Conservation (phyloP, 2,113 vertebrate genomes). For the Sylvia atricapilla region DNA sequence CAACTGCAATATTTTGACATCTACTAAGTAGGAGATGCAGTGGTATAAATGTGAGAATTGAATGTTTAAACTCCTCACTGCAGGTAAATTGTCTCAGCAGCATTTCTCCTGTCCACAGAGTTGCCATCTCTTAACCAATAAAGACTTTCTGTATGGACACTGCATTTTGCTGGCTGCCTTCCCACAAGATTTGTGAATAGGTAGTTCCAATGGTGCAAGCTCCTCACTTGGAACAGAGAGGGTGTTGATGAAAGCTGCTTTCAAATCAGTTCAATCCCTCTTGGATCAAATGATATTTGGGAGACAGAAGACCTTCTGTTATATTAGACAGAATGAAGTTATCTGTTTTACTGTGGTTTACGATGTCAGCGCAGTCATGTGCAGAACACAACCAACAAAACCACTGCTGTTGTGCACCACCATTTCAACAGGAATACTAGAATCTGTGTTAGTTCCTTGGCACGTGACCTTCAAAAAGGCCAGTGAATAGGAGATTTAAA, state of each 20-base stretch:
- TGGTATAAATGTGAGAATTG: background rate
- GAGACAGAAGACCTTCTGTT: slow-evolving; percentile 22
- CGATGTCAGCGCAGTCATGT: background rate
- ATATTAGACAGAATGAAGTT: background rate
- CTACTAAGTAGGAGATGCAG: background rate
- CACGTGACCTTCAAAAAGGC: background rate
- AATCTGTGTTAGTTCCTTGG: background rate
- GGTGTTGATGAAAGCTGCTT: slow-evolving; percentile 1
- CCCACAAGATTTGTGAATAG: background rate
- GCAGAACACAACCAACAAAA: background rate
- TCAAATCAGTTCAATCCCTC: background rate
- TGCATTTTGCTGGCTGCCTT: background rate
- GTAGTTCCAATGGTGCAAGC: background rate
- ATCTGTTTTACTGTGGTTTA: background rate
- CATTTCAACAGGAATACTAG: background rate
- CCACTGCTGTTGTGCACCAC: background rate
- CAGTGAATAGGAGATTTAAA: background rate
- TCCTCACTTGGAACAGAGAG: background rate
- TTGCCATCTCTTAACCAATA: background rate
- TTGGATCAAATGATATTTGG: background rate
- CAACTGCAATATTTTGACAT: background rate
- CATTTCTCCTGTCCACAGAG: background rate
- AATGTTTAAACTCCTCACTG: background rate
- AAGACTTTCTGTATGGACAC: background rate
- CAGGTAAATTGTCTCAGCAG: background rate